Evolutionary conservation across 1,140 invertebrate species (phyloP).

Genomic region (Eupristina koningsbergeri): DNA sequence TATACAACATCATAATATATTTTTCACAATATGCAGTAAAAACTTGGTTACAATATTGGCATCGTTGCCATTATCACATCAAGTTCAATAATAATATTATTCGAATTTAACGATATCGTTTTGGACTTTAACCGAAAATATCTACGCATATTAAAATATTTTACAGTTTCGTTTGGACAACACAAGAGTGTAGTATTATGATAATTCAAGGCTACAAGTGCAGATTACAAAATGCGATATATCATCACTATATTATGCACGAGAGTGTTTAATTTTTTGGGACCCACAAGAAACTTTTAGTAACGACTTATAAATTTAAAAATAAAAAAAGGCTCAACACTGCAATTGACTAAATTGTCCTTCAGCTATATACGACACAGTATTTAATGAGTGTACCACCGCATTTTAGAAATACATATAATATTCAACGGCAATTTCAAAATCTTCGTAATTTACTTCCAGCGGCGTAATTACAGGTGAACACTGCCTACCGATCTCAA

Average conservation of each 20-base stretch:
- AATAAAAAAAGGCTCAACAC: neutral
- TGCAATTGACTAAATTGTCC: neutral
- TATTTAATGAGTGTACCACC: neutral
- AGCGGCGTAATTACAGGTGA: neutral
- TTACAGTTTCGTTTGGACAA: neutral
- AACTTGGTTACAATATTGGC: neutral
- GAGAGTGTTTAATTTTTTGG: neutral
- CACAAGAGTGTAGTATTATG: neutral
- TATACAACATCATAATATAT: neutral
- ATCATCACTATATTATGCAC: neutral
- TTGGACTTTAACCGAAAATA: neutral
- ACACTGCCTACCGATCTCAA: neutral
- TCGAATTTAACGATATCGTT: neutral
- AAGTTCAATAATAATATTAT: neutral
- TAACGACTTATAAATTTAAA: too few relatives aligned
- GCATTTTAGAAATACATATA: neutral
- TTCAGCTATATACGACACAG: neutral
- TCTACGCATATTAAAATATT: neutral
- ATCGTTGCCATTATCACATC: neutral
- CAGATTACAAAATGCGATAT: neutral
- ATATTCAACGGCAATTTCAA: neutral
- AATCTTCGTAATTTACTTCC: neutral
- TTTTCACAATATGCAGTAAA: neutral
- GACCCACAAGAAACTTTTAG: neutral
- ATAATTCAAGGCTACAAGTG: neutral